Conservation (phyloP, 2,113 vertebrate species). For the Miniopterus natalensis region DNA sequence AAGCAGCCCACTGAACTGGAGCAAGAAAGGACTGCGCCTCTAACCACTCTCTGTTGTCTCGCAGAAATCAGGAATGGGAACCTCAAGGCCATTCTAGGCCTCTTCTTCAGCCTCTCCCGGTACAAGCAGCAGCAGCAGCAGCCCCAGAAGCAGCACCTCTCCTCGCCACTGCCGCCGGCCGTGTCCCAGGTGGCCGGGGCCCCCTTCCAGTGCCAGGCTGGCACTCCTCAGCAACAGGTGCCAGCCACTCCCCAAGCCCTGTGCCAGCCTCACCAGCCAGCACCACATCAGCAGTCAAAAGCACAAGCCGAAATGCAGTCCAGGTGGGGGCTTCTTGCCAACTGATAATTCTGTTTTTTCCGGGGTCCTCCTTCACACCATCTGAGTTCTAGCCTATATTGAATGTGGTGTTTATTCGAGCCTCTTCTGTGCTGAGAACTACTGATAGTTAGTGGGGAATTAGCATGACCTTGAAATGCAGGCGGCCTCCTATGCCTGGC, state of each 20-base stretch:
- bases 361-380: neutral
- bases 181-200: slow-evolving; percentile 82
- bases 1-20: accelerated
- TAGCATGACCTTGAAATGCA: neutral
- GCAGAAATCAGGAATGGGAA: slow-evolving; percentile 99
- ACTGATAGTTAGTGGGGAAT: neutral
- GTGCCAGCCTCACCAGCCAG: slow-evolving; percentile 88
- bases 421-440: neutral
- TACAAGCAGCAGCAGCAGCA: slow-evolving; percentile 98
- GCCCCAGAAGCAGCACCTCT: slow-evolving; percentile 87
- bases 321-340: slow-evolving; percentile 88
- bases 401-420: accelerated
- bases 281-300: slow-evolving; percentile 87
- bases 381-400: neutral
- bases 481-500: neutral
- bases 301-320: slow-evolving; percentile 98
- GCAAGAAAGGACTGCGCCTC: neutral
- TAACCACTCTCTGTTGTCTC: slow-evolving; percentile 82
- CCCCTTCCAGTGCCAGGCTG: slow-evolving; percentile 86
- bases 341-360: accelerated
- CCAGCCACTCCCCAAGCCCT: slow-evolving; percentile 85
- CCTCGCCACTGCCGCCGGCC: slow-evolving; percentile 64
- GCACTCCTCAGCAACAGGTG: slow-evolving; percentile 82
- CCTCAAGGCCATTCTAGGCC: slow-evolving; percentile 98
- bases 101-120: slow-evolving; percentile 98